Evolutionary conservation across 1,140 invertebrate genomes (phyloP).

Genomic region (Neodiprion lecontei): DNA sequence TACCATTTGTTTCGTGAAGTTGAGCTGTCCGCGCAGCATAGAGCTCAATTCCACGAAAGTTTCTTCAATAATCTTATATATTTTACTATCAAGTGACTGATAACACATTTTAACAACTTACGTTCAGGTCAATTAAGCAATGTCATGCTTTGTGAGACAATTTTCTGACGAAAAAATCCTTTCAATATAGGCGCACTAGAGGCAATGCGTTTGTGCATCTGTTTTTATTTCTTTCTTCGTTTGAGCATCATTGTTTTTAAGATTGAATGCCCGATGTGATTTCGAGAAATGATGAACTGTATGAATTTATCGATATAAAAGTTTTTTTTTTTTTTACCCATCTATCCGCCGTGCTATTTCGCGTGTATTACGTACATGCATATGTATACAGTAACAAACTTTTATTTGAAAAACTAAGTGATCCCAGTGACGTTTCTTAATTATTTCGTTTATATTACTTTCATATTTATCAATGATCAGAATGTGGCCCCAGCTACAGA

Average conservation of each 20-base stretch:
- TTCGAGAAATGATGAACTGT: not conserved
- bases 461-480: conserved; percentile 5
- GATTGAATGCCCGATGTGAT: not conserved
- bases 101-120: no score
- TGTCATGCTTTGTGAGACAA: no score
- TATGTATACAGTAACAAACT: not conserved
- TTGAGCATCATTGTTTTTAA: not conserved
- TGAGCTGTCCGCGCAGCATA: no score
- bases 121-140: no score
- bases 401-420: not conserved
- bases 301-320: not conserved
- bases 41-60: no score
- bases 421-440: conserved; percentile 3
- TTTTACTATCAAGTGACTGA: no score
- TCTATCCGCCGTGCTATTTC: not conserved
- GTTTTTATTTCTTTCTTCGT: not conserved
- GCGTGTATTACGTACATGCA: not conserved
- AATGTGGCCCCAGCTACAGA: not conserved
- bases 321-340: not conserved
- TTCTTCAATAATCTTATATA: no score
- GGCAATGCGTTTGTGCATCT: not conserved
- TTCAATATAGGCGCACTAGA: not conserved
- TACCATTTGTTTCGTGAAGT: no score
- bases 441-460: not conserved
- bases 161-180: not conserved